Percentiles rank a stretch among this genome's conserved stretches.
phyloP scores from a whole-genome alignment of 2,113 vertebrate genomes.

The Empidonax traillii region DNA sequence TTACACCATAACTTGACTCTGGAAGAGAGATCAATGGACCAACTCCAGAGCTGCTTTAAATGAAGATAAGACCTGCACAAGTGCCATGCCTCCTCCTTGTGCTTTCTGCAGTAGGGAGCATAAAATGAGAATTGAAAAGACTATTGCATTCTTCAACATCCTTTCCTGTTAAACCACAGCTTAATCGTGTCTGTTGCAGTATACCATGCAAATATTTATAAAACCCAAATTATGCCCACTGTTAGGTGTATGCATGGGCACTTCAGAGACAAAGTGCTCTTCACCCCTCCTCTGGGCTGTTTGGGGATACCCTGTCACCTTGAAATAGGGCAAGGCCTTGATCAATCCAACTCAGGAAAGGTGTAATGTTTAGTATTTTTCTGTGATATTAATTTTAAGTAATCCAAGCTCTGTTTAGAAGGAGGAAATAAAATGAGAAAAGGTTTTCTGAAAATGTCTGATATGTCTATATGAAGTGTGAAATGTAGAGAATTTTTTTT shows the following conservation, averaged over 20 bases:
- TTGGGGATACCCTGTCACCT: not conserved
- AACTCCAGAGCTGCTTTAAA: not conserved
- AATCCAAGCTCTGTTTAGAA: not conserved
- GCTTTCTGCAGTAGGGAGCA: not conserved
- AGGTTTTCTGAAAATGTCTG: not conserved
- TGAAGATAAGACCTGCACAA: not conserved
- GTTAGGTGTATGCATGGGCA: not conserved
- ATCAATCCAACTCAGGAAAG: not conserved
- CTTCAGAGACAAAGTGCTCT: not conserved
- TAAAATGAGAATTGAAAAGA: not conserved
- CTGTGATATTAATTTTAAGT: not conserved
- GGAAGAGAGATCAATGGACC: not conserved
- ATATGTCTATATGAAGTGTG: not conserved
- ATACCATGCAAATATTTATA: not conserved
- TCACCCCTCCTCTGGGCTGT: not conserved
- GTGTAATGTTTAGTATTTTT: not conserved
- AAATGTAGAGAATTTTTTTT: not conserved
- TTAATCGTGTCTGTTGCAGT: not conserved
- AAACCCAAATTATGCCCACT: not conserved
- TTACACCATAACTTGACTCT: not conserved
- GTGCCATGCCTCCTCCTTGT: not conserved
- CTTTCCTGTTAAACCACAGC: not conserved
- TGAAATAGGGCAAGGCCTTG: not conserved
- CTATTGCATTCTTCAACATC: not conserved
- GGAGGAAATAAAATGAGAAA: not conserved